Conservation (phyloP, 23 tunicate species). For the Halocynthia aurantium region DNA sequence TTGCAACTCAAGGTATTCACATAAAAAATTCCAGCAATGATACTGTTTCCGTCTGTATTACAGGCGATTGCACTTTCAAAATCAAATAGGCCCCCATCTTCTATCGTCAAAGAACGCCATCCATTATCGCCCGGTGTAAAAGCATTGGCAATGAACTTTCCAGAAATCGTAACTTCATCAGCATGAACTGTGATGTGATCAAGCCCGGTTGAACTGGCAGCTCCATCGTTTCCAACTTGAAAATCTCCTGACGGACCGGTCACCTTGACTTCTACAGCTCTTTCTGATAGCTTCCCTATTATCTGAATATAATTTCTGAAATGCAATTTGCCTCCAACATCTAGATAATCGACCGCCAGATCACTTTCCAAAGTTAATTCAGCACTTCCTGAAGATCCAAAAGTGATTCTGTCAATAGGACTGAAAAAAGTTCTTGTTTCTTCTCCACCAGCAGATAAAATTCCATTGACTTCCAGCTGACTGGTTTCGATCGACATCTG, state of each 20-base stretch:
- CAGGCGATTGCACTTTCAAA: constrained; percentile 2
- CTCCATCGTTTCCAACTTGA: too few species aligned
- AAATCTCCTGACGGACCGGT: too few species aligned
- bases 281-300: too few species aligned
- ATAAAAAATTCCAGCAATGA: neutral
- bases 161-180: constrained; percentile 8
- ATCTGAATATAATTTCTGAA: too few species aligned
- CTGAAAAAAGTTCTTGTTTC: constrained; percentile 10
- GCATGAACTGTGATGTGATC: constrained; percentile 5
- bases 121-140: constrained; percentile 16
- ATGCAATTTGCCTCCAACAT: too few species aligned
- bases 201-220: neutral
- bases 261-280: too few species aligned
- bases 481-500: neutral
- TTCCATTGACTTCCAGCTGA: constrained; percentile 9
- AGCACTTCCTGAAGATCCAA: constrained; percentile 12
- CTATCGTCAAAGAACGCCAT: neutral
- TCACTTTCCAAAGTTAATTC: neutral
- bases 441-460: constrained; percentile 11
- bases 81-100: neutral
- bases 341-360: neutral
- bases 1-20: neutral
- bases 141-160: neutral
- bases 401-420: neutral
- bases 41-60: neutral